Evolutionary conservation across 1,140 invertebrate genomes (phyloP).

Genomic region (Diorhabda sublineata): DNA sequence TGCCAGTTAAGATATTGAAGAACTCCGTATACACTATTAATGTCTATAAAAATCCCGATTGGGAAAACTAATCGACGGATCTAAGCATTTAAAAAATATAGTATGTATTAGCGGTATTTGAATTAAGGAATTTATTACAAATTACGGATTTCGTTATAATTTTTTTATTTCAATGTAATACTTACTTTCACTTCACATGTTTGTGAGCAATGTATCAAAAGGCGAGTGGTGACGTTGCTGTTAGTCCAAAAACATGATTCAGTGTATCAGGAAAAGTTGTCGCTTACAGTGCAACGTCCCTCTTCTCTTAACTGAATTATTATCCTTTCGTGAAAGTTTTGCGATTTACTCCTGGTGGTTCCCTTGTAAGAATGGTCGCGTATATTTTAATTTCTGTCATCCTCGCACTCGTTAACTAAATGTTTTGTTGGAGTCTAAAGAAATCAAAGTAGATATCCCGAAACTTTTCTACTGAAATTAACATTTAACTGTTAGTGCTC

Average conservation of each 20-base stretch:
- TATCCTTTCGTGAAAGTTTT: constrained; percentile 33
- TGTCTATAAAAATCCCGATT: too few relatives aligned
- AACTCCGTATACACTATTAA: too few relatives aligned
- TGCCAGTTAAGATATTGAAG: too few relatives aligned
- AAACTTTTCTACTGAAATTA: constrained; percentile 15
- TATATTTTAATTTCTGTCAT: constrained; percentile 34
- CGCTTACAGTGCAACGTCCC: constrained; percentile 17
- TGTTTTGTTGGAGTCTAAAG: constrained; percentile 18
- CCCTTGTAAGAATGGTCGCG: constrained; percentile 23
- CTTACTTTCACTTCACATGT: too few relatives aligned
- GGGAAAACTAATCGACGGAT: too few relatives aligned
- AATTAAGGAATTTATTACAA: too few relatives aligned
- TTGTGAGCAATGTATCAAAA: too few relatives aligned
- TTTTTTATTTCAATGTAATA: too few relatives aligned
- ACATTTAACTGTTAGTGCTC: constrained; percentile 14
- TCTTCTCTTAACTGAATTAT: constrained; percentile 31
- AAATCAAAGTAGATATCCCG: constrained; percentile 19
- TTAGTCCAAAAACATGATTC: constrained; percentile 16
- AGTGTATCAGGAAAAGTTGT: constrained; percentile 22
- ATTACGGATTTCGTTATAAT: too few relatives aligned
- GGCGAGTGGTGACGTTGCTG: too few relatives aligned
- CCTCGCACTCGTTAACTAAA: constrained; percentile 22
- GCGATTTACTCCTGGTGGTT: constrained; percentile 27
- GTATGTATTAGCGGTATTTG: too few relatives aligned
- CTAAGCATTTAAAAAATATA: too few relatives aligned